Base-by-base conservation (phyloP, 2,888 invertebrate genomes). In the Cosmia pyralina region DNA sequence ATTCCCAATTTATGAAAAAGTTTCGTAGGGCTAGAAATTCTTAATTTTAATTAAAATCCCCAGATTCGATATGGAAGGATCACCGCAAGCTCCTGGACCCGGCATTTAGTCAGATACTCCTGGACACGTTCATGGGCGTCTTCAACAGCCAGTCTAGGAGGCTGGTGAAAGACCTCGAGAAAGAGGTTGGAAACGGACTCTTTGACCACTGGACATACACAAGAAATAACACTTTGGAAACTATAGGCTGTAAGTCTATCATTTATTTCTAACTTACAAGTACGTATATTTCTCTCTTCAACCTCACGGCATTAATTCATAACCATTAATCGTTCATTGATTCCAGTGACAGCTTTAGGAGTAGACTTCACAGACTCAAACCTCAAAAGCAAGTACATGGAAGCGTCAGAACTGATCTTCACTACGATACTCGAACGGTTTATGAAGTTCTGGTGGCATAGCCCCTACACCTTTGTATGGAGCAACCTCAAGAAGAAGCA, bases 121-220 rank as follows among this genome's bases (percentile, higher is more conserved):
- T 94, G 75, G 90, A 93, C 63, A 85, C 91, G 0, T 94, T 92
- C 70, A 72, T 92, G 4, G 91, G 85, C 1, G 90, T 92, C 0
- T 93, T 94, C 81, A 93, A 94, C 79, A 89, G 87, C 15, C 92
- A 93, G 67, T 81, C 93, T 0, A 82, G 91, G 48, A 88, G 89
- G 19, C 83, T 94, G 62, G 91, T 91, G 1, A 83, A 87, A 4
- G 88, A 90, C 6, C 69, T 93, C 46, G 81, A 85, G 22, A 80
- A 72, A 0, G 87, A 92, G 50, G 91, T 82, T 0, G 93, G 92
- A 4, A 89, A 85, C 22, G 92, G 91, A 5, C 87, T 88, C 0
- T 94, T 95, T 64, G 93, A 94, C 57, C 93, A 93, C 50, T 93
- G 91, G 92, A 88, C 85, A 0, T 93, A 94, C 59, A 93, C 92